phyloP scores from a whole-genome alignment of 1,140 invertebrate species.

The Drosophila bipectinata region DNA sequence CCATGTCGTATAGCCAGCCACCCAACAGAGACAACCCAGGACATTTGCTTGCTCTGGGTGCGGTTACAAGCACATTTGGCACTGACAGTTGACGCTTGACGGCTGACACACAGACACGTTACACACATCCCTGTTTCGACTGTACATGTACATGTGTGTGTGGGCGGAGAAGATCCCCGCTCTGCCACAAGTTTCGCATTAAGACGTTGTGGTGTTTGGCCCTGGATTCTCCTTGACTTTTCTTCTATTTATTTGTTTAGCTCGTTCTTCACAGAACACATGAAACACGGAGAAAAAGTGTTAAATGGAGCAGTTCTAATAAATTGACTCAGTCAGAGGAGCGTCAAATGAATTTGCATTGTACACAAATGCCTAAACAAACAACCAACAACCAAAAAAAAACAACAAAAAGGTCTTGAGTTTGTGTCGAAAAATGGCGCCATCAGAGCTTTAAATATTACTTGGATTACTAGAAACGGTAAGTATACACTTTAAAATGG shows the following conservation, averaged over 20 bases:
- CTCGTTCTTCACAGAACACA: slow-evolving; percentile 13
- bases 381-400: slow-evolving; percentile 34
- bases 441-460: slow-evolving; percentile 15
- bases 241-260: slow-evolving; percentile 53
- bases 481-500: not conserved
- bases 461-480: slow-evolving; percentile 2
- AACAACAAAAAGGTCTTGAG: slow-evolving; percentile 22
- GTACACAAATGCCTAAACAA: slow-evolving; percentile 74
- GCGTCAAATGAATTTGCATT: slow-evolving; percentile 74
- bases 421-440: slow-evolving; percentile 11
- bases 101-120: slow-evolving; percentile 69
- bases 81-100: slow-evolving; percentile 83
- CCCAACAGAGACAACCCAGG: slow-evolving; percentile 12
- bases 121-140: slow-evolving; percentile 16
- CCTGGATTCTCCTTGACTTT: slow-evolving; percentile 33
- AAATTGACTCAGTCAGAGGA: slow-evolving; percentile 62
- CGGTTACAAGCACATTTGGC: slow-evolving; percentile 82
- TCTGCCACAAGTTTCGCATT: slow-evolving; percentile 31
- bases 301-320: slow-evolving; percentile 72
- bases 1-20: slow-evolving; percentile 5
- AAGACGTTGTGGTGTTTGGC: slow-evolving; percentile 36
- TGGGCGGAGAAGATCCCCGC: not conserved
- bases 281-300: slow-evolving; percentile 52
- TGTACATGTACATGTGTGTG: slow-evolving; percentile 11
- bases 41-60: slow-evolving; percentile 37